These are phyloP conservation scores for Campopleginae sp. DNA, from an alignment of 2,888 invertebrate species.

Conservation along the genomic window DNA sequence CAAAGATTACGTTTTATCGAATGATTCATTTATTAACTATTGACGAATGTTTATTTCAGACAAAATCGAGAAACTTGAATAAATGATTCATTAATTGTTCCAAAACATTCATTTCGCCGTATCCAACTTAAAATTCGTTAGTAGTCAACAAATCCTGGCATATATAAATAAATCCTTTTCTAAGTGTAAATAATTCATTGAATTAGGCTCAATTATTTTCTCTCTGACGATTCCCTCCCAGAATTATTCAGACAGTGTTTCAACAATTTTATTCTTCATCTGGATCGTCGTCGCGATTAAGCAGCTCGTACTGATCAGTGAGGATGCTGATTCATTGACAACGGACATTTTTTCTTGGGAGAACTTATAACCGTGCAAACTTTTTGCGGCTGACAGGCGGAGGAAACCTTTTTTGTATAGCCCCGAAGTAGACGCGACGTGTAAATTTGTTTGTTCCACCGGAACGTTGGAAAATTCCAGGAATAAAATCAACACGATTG, in stretches of 20 bases:
- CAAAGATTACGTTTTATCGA: no score
- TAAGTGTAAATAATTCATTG: no score
- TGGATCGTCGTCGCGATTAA: not conserved
- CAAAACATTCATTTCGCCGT: no score
- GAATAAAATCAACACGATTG: slow-evolving; percentile 18
- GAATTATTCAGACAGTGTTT: not conserved
- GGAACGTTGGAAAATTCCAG: slow-evolving; percentile 41
- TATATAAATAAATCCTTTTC: no score
- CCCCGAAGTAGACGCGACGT: slow-evolving; percentile 3
- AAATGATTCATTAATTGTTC: no score
- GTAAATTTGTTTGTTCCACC: slow-evolving; percentile 27
- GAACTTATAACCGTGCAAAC: slow-evolving; percentile 6
- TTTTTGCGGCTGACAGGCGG: slow-evolving; percentile 10
- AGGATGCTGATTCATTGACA: slow-evolving; percentile 38
- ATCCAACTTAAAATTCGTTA: no score
- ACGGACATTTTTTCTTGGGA: slow-evolving; percentile 33
- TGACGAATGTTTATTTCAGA: no score
- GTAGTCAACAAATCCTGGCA: no score
- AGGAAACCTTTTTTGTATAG: slow-evolving; percentile 10
- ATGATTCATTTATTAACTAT: no score
- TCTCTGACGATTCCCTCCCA: not conserved
- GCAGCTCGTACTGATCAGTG: slow-evolving; percentile 16
- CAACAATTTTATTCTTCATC: not conserved
- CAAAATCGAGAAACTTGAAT: no score
- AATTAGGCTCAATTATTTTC: no score